phyloP scores from a whole-genome alignment of 2,797 vertebrate species.

The Coendou prehensilis region DNA sequence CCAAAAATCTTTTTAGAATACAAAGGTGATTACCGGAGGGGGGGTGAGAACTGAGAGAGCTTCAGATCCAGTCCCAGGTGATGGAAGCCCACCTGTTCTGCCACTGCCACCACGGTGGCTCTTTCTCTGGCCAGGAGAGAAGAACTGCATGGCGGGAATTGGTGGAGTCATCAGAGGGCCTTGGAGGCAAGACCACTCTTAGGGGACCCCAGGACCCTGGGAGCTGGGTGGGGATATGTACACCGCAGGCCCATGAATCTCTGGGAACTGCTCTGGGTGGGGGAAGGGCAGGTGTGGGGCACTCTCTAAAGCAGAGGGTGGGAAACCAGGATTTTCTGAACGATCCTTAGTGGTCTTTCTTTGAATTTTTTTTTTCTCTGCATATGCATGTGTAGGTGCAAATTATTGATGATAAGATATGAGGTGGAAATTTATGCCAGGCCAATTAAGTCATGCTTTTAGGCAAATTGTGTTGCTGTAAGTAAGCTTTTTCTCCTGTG shows the following conservation, averaged over 20 bases:
- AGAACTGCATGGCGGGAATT: not conserved
- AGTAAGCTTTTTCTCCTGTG: not conserved
- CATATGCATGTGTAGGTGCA: not conserved
- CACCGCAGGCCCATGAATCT: not conserved
- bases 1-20: not conserved
- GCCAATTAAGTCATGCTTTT: constrained; percentile 51
- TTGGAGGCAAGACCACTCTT: not conserved
- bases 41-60: not conserved
- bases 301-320: not conserved
- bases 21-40: not conserved
- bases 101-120: not conserved
- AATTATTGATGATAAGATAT: not conserved
- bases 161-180: not conserved
- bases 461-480: not conserved
- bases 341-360: not conserved
- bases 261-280: not conserved
- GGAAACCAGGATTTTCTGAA: not conserved
- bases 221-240: not conserved
- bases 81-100: not conserved
- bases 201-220: not conserved
- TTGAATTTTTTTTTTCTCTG: constrained; percentile 1
- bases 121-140: not conserved
- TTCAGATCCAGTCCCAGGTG: not conserved
- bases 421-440: constrained; percentile 35
- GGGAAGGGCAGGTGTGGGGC: not conserved